These are phyloP conservation scores for Chironomus striatipennis DNA, from an alignment of 1,140 invertebrate species.

Conservation along the genomic window DNA sequence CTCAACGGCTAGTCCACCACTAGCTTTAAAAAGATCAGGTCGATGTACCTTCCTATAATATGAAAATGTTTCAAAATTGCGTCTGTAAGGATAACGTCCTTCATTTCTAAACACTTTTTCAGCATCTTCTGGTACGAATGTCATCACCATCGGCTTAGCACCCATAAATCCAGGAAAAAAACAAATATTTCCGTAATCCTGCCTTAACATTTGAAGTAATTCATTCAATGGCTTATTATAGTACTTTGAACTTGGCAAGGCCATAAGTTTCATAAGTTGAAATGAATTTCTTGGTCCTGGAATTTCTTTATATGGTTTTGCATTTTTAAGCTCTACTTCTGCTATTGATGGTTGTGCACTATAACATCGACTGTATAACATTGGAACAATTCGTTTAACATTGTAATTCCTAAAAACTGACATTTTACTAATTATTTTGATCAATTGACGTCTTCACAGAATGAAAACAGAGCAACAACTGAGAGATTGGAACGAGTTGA, in stretches of 20 bases:
- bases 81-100: slow-evolving; percentile 31
- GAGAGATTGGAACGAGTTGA: too few relatives aligned
- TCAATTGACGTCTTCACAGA: too few relatives aligned
- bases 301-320: slow-evolving; percentile 26
- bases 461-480: too few relatives aligned
- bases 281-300: slow-evolving; percentile 17
- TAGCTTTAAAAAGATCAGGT: slow-evolving; percentile 32
- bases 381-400: too few relatives aligned
- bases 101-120: slow-evolving; percentile 28
- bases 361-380: too few relatives aligned
- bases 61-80: slow-evolving; percentile 31
- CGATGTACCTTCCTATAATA: slow-evolving; percentile 33
- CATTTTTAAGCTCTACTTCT: slow-evolving; percentile 24
- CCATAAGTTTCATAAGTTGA: slow-evolving; percentile 22
- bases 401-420: too few relatives aligned
- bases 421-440: too few relatives aligned
- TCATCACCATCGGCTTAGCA: slow-evolving; percentile 16
- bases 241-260: neutral
- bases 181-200: slow-evolving; percentile 27
- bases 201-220: neutral
- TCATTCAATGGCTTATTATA: neutral
- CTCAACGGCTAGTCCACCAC: slow-evolving; percentile 32
- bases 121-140: slow-evolving; percentile 27
- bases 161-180: slow-evolving; percentile 25
- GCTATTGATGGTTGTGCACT: neutral